phyloP scores from a whole-genome alignment of 2,888 invertebrate genomes.

The Strigamia transsilvanica region DNA sequence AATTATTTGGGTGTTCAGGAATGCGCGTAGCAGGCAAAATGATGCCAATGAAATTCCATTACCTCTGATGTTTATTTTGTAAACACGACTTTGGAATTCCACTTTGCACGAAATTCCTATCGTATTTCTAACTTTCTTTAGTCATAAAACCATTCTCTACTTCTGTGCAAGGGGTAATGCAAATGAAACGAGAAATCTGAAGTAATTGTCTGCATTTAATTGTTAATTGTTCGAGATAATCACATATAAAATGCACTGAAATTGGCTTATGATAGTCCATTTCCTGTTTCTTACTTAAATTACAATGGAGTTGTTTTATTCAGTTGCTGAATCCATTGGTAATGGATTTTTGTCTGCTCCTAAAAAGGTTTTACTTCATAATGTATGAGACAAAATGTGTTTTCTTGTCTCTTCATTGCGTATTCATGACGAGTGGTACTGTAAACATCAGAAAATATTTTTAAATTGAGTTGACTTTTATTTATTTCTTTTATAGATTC shows the following conservation, averaged over 20 bases:
- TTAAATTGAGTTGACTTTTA: slow-evolving; percentile 21
- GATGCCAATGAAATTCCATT: slow-evolving; percentile 48
- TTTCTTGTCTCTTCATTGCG: background rate
- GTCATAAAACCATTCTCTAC: background rate
- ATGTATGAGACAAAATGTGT: slow-evolving; percentile 1
- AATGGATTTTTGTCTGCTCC: background rate
- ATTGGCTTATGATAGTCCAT: background rate
- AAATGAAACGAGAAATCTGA: background rate
- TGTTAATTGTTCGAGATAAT: slow-evolving; percentile 22
- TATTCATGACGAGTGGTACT: background rate
- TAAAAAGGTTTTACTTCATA: slow-evolving; percentile 1
- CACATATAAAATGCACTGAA: background rate
- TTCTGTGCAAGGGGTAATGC: background rate
- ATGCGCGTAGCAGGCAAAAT: slow-evolving; percentile 21
- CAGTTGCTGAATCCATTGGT: background rate
- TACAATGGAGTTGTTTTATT: background rate
- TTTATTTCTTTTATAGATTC: slow-evolving; percentile 73
- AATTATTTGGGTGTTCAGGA: slow-evolving; percentile 20
- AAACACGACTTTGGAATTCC: slow-evolving; percentile 41
- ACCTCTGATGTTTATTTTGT: slow-evolving; percentile 36
- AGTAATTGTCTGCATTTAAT: slow-evolving; percentile 32
- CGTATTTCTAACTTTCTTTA: slow-evolving; percentile 41
- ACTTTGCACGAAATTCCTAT: background rate
- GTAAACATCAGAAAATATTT: slow-evolving; percentile 21
- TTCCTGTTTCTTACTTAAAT: background rate